Conservation (phyloP, 2,113 vertebrate species). For the Lethenteron camtschaticum region DNA sequence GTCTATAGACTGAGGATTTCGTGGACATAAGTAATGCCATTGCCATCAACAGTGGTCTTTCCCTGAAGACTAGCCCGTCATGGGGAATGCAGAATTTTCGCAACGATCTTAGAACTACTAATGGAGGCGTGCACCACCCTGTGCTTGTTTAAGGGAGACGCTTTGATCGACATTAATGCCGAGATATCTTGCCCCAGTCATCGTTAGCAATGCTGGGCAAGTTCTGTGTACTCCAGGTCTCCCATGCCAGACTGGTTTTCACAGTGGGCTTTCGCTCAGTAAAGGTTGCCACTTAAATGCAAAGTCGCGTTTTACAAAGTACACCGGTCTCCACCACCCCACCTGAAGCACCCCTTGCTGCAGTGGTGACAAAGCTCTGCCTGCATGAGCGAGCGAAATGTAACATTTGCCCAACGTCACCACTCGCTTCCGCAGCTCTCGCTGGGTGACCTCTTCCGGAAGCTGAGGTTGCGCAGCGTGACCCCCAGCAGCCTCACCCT, state of each 20-base stretch:
- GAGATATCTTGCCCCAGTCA: no score
- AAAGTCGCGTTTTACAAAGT: neutral
- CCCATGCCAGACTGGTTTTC: neutral
- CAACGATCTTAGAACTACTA: no score
- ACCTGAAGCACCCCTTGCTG: neutral
- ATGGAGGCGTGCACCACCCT: no score
- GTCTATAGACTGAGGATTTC: no score
- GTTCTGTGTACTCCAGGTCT: neutral
- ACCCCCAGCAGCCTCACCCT: constrained; percentile 65
- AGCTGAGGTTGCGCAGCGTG: constrained; percentile 45
- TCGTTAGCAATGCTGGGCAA: no score
- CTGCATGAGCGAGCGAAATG: neutral
- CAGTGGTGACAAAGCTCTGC: neutral
- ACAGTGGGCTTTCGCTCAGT: neutral
- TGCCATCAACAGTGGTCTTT: no score
- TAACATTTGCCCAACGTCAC: neutral
- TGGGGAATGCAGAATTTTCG: no score
- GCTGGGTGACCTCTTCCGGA: constrained; percentile 45
- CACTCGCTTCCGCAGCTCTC: constrained; percentile 25
- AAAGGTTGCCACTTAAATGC: neutral
- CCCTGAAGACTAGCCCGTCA: no score
- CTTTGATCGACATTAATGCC: no score
- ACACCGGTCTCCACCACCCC: neutral
- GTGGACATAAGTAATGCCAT: no score
- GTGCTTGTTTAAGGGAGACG: no score